Percentiles rank a stretch among this genome's conserved stretches.
phyloP scores from a whole-genome alignment of 1,140 invertebrate genomes.

The Neocloeon triangulifer region DNA sequence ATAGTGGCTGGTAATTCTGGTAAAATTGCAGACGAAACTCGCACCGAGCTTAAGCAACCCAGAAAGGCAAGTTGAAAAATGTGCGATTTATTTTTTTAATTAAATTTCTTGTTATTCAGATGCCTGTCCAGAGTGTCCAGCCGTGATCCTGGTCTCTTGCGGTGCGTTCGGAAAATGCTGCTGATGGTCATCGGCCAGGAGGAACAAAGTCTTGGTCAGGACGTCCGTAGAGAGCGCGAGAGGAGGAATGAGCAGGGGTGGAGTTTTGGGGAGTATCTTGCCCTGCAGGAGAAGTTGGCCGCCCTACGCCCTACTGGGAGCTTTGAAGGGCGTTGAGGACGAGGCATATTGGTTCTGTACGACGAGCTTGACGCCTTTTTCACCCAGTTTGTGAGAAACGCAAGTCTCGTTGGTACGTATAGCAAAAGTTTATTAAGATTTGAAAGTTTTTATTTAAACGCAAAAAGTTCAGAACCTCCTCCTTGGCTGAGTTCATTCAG shows the following conservation, averaged over 20 bases:
- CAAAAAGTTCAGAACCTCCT: slow-evolving; percentile 47
- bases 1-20: too few species aligned
- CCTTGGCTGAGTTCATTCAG: slow-evolving; percentile 58
- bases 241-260: slow-evolving; percentile 71
- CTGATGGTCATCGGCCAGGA: too few species aligned
- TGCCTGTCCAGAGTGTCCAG: too few species aligned
- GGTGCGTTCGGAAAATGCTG: too few species aligned
- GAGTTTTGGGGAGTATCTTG: slow-evolving; percentile 88
- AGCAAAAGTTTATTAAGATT: background rate
- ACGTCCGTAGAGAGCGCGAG: slow-evolving; percentile 73
- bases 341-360: slow-evolving; percentile 90
- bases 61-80: too few species aligned
- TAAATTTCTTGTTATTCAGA: too few species aligned
- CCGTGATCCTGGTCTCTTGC: too few species aligned
- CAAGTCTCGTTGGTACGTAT: slow-evolving; percentile 56
- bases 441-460: too few species aligned
- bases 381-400: slow-evolving; percentile 87
- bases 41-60: too few species aligned
- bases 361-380: slow-evolving; percentile 94
- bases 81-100: too few species aligned
- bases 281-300: slow-evolving; percentile 74
- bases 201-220: slow-evolving; percentile 78
- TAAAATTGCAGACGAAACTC: too few species aligned
- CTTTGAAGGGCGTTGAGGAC: slow-evolving; percentile 77
- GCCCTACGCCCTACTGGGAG: slow-evolving; percentile 87